Base-by-base conservation (phyloP, 2,888 invertebrate species). In the Elgonia sp. region DNA sequence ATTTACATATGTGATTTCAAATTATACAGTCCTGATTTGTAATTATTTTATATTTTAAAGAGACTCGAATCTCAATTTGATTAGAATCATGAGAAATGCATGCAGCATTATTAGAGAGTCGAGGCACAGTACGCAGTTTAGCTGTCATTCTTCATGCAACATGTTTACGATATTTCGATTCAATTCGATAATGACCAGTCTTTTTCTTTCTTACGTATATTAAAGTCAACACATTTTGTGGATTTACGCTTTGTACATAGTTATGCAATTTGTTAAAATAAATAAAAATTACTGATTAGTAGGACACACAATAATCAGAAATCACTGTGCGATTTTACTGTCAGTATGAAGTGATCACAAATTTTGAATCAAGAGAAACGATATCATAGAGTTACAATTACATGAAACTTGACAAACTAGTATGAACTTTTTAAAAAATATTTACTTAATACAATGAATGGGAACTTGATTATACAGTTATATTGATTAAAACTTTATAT, bases 111-210 rank as follows among this genome's bases (percentile, higher is more conserved):
- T 62, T 14, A 70, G 72, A 91, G 88, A 90, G 84, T 89, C 89
- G 91, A 91, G 91, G 90, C 91, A 91, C 90, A 92, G 91, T 92
- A 91, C 91, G 91, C 89, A 89, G 82, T 84, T 90, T 89, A 87
- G 87, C 88, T 89, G 89, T 90, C 90, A 90, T 89, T 91, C 91
- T 90, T 91, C 93, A 93, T 92, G 93, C 93, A 92, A 92, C 89
- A 91, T 82, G 89, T 87, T 89, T 89, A 89, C 90, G 84, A 79
- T 86, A 60, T 86, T 82, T 87, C 86, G 42, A 63, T 50, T n/a
- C 39, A 18, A 9, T n/a, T n/a, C 20, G 20, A 57, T 46, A 14
- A 39, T 39, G 39, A 77, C 50, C 37, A 16, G 55, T 63, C 12
- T 39, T 63, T 62, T 2, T 7, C 62, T 86, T 77, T 87, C 84